Conservation (phyloP, 2,797 vertebrate species). For the Arnoldichthys spilopterus region DNA sequence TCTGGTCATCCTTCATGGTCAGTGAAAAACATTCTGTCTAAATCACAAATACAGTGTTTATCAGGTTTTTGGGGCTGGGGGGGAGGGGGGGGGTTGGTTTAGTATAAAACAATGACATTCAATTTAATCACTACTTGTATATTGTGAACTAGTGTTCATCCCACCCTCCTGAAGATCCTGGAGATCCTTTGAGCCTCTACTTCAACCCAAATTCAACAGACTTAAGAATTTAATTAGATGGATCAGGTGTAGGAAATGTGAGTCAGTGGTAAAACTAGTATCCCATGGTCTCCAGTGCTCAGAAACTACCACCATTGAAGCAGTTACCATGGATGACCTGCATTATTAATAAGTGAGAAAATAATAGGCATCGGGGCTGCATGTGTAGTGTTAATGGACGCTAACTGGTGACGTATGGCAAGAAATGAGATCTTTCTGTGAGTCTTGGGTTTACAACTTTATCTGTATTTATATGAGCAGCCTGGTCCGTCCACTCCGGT, state of each 20-base stretch:
- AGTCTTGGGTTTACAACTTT: too few species aligned
- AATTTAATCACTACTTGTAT: background rate
- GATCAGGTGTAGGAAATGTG: background rate
- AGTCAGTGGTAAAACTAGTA: background rate
- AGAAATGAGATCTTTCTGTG: too few species aligned
- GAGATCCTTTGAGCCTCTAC: background rate
- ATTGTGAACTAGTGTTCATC: background rate
- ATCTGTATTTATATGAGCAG: too few species aligned
- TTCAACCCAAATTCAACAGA: background rate
- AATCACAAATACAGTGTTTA: background rate
- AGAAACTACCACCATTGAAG: too few species aligned
- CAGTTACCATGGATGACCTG: too few species aligned
- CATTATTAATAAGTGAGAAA: too few species aligned
- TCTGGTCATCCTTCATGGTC: conserved; percentile 1
- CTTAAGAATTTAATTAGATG: background rate
- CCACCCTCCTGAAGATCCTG: background rate
- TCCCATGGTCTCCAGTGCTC: too few species aligned
- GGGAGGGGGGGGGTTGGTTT: background rate
- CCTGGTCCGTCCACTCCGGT: too few species aligned
- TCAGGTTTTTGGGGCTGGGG: background rate
- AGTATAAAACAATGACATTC: conserved; percentile 8
- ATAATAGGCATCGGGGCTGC: too few species aligned
- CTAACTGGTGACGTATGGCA: too few species aligned
- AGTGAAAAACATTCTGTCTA: background rate
- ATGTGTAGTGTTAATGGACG: too few species aligned